A percentile compares a stretch with the other conserved stretches of the same genome.
These are phyloP conservation scores for Dendrocincla fuliginosa DNA, from an alignment of 2,797 vertebrate species.

Conservation along the genomic window DNA sequence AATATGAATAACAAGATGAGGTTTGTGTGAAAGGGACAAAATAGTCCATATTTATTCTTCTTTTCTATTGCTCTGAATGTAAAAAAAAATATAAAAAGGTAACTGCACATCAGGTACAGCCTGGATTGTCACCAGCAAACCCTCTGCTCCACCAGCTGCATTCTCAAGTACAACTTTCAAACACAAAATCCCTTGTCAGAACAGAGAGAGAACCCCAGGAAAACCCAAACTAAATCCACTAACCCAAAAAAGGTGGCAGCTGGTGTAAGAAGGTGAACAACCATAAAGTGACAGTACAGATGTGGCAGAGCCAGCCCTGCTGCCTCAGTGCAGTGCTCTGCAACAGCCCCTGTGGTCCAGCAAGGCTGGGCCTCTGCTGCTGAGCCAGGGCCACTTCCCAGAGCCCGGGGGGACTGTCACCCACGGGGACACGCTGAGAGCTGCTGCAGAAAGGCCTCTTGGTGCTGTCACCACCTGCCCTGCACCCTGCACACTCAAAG, in stretches of 20 bases:
- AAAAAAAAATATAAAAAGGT: not conserved
- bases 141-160: not conserved
- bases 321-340: rapidly evolving
- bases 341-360: not conserved
- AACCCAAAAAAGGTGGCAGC: not conserved
- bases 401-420: too few relatives aligned
- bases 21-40: not conserved
- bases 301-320: not conserved
- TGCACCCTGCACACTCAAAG: rapidly evolving
- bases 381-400: not conserved
- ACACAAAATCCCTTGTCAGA: not conserved
- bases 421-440: rapidly evolving
- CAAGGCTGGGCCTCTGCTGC: not conserved
- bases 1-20: not conserved
- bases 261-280: not conserved
- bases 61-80: not conserved
- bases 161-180: not conserved
- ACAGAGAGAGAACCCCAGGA: not conserved
- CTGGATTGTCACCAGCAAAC: not conserved
- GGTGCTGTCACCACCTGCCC: not conserved
- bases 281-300: not conserved
- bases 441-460: not conserved
- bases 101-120: not conserved
- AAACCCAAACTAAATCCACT: not conserved
- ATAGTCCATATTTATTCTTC: not conserved